Conservation (phyloP, 2,797 vertebrate genomes). For the Melopsittacus undulatus region DNA sequence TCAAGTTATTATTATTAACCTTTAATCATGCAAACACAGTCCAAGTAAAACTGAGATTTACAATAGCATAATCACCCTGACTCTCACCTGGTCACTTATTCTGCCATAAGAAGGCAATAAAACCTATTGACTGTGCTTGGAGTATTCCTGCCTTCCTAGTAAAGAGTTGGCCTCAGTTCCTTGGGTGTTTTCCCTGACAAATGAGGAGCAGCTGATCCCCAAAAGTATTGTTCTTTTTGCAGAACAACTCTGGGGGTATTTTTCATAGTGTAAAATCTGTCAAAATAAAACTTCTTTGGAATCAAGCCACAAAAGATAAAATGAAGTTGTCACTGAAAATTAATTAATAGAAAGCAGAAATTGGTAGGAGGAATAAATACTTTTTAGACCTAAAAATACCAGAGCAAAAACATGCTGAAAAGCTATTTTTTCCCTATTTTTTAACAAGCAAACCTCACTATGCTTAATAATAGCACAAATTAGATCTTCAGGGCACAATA, state of each 20-base stretch:
- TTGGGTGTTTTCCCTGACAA: neutral
- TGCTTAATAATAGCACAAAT: conserved; percentile 49
- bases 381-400: conserved; percentile 16
- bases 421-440: conserved; percentile 26
- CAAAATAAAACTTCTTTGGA: conserved; percentile 9
- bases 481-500: conserved; percentile 26
- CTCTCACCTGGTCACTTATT: neutral
- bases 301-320: neutral
- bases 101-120: neutral
- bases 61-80: neutral
- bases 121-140: neutral
- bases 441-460: conserved; percentile 20
- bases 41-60: neutral
- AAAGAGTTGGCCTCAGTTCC: neutral
- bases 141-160: neutral
- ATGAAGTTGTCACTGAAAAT: neutral
- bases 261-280: neutral
- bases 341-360: conserved; percentile 4
- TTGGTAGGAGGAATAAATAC: neutral
- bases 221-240: neutral
- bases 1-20: neutral
- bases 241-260: neutral
- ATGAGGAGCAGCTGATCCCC: neutral
- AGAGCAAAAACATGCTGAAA: neutral
- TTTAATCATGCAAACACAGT: neutral